Percentiles rank a stretch among this genome's conserved stretches.
phyloP scores from a whole-genome alignment of 2,797 vertebrate species.

The Novumbra hubbsi region DNA sequence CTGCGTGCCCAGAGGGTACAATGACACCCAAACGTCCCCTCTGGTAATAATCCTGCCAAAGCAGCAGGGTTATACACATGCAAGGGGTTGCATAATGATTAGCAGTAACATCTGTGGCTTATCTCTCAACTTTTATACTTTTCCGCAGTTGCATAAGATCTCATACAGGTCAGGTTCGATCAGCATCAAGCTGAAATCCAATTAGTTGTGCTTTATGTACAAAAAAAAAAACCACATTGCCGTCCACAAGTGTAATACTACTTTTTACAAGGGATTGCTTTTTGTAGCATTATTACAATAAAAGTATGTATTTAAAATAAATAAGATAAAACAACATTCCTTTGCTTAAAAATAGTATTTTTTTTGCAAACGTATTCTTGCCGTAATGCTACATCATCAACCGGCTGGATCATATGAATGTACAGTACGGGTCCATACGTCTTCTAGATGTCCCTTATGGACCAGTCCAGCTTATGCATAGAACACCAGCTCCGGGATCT shows the following conservation, averaged over 20 bases:
- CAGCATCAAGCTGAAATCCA: conserved; percentile 73
- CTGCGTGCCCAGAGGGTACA: conserved; percentile 54
- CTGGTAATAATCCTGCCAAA: conserved; percentile 10
- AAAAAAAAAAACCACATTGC: conserved; percentile 80
- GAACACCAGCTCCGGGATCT: conserved; percentile 98
- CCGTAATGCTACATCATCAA: conserved; percentile 71
- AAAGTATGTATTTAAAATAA: conserved; percentile 83
- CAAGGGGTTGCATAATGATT: conserved; percentile 26
- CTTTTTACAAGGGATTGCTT: conserved; percentile 56
- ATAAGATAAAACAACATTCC: conserved; percentile 82
- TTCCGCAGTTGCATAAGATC: conserved; percentile 61
- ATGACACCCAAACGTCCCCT: conserved; percentile 31
- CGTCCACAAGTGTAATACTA: conserved; percentile 69
- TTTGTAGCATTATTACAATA: conserved; percentile 75
- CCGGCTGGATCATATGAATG: conserved; percentile 54
- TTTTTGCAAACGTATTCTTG: conserved; percentile 65
- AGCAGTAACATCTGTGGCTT: conserved; percentile 35
- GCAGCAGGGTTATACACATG: conserved; percentile 1
- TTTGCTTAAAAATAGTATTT: conserved; percentile 70
- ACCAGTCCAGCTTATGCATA: conserved; percentile 78
- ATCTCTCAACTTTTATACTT: conserved; percentile 56
- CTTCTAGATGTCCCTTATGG: conserved; percentile 45
- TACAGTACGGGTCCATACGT: neutral
- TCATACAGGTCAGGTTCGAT: conserved; percentile 70
- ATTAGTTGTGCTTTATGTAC: conserved; percentile 74